phyloP scores from a whole-genome alignment of 53 echinoderm and acorn worm species.

The Echinometra lucunter region DNA sequence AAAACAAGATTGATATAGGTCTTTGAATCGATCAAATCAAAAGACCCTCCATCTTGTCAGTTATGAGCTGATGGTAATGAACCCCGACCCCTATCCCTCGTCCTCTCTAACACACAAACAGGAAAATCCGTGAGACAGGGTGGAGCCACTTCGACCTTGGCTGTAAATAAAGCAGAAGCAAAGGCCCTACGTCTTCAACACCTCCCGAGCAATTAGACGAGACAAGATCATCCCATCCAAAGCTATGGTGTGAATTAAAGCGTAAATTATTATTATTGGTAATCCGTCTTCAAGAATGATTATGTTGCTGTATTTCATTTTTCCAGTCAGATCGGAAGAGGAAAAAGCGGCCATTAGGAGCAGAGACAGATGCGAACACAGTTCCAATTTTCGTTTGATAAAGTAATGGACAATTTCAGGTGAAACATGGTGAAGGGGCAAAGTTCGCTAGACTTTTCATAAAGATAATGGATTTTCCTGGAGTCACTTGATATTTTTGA shows the following conservation, averaged over 20 bases:
- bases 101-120: neutral
- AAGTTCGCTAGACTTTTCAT: too few relatives aligned
- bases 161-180: neutral
- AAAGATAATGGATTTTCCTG: too few relatives aligned
- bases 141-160: slow-evolving; percentile 50
- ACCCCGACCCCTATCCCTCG: slow-evolving; percentile 29
- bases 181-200: neutral
- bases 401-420: too few relatives aligned
- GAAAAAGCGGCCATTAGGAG: neutral
- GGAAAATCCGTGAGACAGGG: slow-evolving; percentile 39
- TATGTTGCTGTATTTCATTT: neutral
- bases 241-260: neutral
- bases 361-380: neutral
- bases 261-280: slow-evolving; percentile 6
- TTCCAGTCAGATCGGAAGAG: neutral
- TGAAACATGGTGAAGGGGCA: neutral
- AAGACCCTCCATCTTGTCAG: neutral
- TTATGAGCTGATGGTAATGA: slow-evolving; percentile 53
- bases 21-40: neutral
- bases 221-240: slow-evolving; percentile 42
- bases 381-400: too few relatives aligned
- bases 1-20: neutral
- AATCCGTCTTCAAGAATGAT: slow-evolving; percentile 20
- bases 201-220: neutral
- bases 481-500: too few relatives aligned